Evolutionary conservation across 2,888 invertebrate species (phyloP).

Genomic region (Spicauda simplicius): DNA sequence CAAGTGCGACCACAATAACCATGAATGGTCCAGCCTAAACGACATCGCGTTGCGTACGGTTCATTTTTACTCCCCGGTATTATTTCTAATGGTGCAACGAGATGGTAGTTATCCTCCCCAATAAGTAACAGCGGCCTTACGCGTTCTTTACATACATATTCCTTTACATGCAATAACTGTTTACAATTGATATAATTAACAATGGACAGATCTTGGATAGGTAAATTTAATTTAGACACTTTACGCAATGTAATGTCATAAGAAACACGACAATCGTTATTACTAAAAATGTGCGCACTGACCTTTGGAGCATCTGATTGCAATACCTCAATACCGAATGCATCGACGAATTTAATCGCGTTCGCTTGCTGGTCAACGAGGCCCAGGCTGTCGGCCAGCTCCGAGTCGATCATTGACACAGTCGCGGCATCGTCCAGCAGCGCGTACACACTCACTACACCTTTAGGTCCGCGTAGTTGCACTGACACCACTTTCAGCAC

Average conservation of each 20-base stretch:
- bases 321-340: conserved; percentile 3
- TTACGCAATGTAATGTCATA: conserved; percentile 36
- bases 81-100: conserved; percentile 40
- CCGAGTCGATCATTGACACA: conserved; percentile 38
- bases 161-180: conserved; percentile 35
- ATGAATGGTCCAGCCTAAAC: conserved; percentile 42
- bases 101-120: conserved; percentile 43
- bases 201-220: conserved; percentile 39
- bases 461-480: conserved; percentile 38
- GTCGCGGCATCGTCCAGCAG: conserved; percentile 40
- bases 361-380: not conserved
- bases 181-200: conserved; percentile 37
- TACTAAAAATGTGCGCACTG: conserved; percentile 29
- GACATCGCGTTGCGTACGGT: conserved; percentile 41
- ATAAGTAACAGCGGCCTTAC: conserved; percentile 39
- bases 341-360: not conserved
- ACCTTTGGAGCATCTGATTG: conserved; percentile 38
- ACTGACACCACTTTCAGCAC: conserved; percentile 17
- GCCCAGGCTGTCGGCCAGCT: not conserved
- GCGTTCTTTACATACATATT: conserved; percentile 37
- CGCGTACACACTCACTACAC: conserved; percentile 33
- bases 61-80: conserved; percentile 36
- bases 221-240: conserved; percentile 38
- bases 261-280: conserved; percentile 13
- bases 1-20: conserved; percentile 40